Percentiles rank a stretch among this genome's conserved stretches.
These are phyloP conservation scores for Bostrychus sinensis DNA, from an alignment of 2,113 vertebrate species.

Conservation along the genomic window DNA sequence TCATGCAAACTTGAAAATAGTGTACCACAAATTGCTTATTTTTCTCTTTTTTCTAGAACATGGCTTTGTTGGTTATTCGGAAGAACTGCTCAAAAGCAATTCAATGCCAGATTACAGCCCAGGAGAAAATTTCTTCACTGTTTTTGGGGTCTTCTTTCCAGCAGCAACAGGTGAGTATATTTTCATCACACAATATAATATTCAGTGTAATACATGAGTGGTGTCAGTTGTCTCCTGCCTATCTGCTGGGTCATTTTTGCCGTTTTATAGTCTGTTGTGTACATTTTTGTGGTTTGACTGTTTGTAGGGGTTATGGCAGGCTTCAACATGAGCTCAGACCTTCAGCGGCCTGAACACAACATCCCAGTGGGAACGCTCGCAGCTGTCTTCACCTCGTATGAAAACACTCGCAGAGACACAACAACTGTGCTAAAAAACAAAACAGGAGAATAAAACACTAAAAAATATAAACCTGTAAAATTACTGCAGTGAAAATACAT, in stretches of 20 bases:
- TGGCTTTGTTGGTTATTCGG: slow-evolving; percentile 90
- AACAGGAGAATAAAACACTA: neutral
- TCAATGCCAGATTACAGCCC: slow-evolving; percentile 87
- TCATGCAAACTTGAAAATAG: no score
- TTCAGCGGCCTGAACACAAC: slow-evolving; percentile 87
- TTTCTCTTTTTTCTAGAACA: slow-evolving; percentile 78
- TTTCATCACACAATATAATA: neutral
- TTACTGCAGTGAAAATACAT: no score
- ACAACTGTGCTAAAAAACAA: neutral
- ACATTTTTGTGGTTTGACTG: slow-evolving; percentile 41
- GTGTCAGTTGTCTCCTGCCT: neutral
- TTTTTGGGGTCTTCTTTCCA: slow-evolving; percentile 97
- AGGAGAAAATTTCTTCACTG: slow-evolving; percentile 93
- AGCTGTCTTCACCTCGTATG: slow-evolving; percentile 94
- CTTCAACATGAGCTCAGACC: slow-evolving; percentile 98
- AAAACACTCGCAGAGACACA: slow-evolving; percentile 34
- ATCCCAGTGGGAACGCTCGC: slow-evolving; percentile 95
- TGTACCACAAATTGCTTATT: neutral
- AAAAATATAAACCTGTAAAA: no score
- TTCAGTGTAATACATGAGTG: neutral
- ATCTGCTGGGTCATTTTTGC: neutral
- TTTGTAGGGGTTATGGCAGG: slow-evolving; percentile 96
- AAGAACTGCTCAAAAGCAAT: slow-evolving; percentile 86
- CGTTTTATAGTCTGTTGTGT: slow-evolving; percentile 11
- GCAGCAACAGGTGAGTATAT: slow-evolving; percentile 89